Evolutionary conservation across 2,797 vertebrate genomes (phyloP), one percentile per base, ranked within the genome.

Genomic region (Sarcoramphus papa): DNA sequence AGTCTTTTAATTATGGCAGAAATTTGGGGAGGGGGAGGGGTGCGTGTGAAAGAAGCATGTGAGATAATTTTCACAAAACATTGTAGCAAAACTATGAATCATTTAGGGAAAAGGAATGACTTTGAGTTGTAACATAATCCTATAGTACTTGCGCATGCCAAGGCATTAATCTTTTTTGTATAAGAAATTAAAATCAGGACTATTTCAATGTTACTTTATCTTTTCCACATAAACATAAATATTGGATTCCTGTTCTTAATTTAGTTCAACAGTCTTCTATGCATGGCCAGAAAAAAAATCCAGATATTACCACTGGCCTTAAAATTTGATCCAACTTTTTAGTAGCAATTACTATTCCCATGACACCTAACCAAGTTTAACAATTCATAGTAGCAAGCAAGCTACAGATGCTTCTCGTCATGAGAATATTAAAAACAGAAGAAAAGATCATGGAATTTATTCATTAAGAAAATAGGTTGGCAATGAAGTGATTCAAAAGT

Each of bases 351-450:
- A 95, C 94, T 94, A 37, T 67, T 95, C 95, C 93, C 96, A 78
- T 67, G 86, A 96, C 77, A 91, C 77, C 48, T 75, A 82, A 75
- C 28, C 53, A 79, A 54, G 63, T 90, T 96, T 92, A 97, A 97
- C 93, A 96, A 95, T 95, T 93, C 92, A 57, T 78, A 73, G 85
- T 76, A 96, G 95, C 95, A 95, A 93, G 76, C 20, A 88, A 86
- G 28, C 25, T 94, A 96, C 97, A 97, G 97, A 97, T 97, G 97
- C 96, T 97, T 97, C 92, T 96, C 7, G 2, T 96, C 95, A 93
- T 60, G 35, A 95, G 81, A 93, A 93, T 45, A 94, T 95, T 87
- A 94, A 80, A 91, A 96, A 54, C 94, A 45, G 28, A 63, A 96
- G 69, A 96, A 82, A 92, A 85, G 60, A 94, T 91, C 73, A 95